Base-by-base conservation (phyloP, 2,888 invertebrate genomes). In the Dione vanillae region DNA sequence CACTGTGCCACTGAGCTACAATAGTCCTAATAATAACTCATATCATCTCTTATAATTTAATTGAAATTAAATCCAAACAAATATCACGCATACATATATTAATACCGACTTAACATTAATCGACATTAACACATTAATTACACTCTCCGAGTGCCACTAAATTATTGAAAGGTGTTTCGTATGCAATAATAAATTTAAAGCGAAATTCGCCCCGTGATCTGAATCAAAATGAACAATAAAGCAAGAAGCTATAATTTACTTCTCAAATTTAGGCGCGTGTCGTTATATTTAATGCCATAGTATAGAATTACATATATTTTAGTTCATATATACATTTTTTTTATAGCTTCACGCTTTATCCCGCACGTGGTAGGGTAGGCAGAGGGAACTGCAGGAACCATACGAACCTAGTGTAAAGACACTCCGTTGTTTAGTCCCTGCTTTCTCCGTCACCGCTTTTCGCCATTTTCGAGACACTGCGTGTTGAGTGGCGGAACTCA, bases 221-320 rank as follows among this genome's bases (percentile, higher is more conserved):
- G 54, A 74, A 68, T 70, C 61, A 66, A 75, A 70, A 73, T 73
- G 65, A 70, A 72, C 72, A 71, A 68, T 65, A 47, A 11, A 58
- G 35, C 59, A 45, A 40, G 49, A 49, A 47, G 56, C 40, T 72
- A 70, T 71, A 80, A 82, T 82, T 81, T 80, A 71, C 77, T 76
- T 80, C 78, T 81, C 79, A 67, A 65, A 76, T 81, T 77, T 76
- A 71, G 79, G 72, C 80, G 78, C 80, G 81, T 78, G 81, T 76
- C 78, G 74, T 70, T 56, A 45, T 45, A 40, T 64, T 62, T 76
- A 76, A 76, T 76, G 65, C 56, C 58, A 68, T 54, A 69, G 72
- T 76, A 69, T 76, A 45, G 67, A 16, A 58, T 76, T 76, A 71
- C 75, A 70, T 62, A 65, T 59, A 47, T 69, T 45, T 61, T 41